Conservation (phyloP, 2,888 invertebrate species). For the Lymantria dispar region DNA sequence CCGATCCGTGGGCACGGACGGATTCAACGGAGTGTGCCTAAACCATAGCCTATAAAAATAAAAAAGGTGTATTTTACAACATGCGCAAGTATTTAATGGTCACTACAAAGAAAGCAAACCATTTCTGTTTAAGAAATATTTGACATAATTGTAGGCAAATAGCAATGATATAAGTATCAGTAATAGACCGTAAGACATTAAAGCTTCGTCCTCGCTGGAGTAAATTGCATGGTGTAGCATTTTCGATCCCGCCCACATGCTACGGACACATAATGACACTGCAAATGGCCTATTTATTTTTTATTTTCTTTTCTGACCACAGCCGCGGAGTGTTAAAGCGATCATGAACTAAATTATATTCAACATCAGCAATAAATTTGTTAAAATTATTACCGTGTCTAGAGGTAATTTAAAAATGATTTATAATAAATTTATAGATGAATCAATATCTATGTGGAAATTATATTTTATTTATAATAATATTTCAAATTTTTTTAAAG, state of each 20-base stretch:
- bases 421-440: too few relatives aligned
- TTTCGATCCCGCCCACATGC: slow-evolving; percentile 43
- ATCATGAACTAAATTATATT: background rate
- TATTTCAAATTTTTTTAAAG: too few relatives aligned
- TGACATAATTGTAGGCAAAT: slow-evolving; percentile 15
- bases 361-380: background rate
- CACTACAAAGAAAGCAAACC: background rate
- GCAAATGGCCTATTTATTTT: slow-evolving; percentile 47
- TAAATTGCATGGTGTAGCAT: slow-evolving; percentile 49
- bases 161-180: slow-evolving; percentile 21
- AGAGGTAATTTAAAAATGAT: too few relatives aligned
- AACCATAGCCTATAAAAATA: too few relatives aligned
- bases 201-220: slow-evolving; percentile 41
- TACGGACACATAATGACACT: slow-evolving; percentile 40
- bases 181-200: slow-evolving; percentile 46
- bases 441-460: too few relatives aligned
- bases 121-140: slow-evolving; percentile 6
- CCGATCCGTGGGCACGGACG: too few relatives aligned
- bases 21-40: too few relatives aligned
- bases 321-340: background rate
- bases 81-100: too few relatives aligned
- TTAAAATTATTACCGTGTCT: too few relatives aligned
- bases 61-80: too few relatives aligned
- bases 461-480: too few relatives aligned
- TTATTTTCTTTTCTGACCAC: slow-evolving; percentile 16